Evolutionary conservation across 2,113 vertebrate genomes (phyloP).

Genomic region (Empidonax traillii): DNA sequence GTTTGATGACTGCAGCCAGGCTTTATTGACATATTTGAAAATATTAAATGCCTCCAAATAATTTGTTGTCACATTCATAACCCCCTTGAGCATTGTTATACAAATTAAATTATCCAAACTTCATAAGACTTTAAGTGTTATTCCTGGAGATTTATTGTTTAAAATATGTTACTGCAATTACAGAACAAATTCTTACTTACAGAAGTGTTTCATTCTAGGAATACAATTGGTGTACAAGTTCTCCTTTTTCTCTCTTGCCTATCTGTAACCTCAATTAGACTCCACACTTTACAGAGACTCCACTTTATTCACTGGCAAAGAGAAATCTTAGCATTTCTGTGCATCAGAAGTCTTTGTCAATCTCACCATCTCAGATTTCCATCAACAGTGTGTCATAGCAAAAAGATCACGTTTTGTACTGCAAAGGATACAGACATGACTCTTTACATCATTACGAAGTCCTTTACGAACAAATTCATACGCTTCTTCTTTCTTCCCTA

Average conservation of each 20-base stretch:
- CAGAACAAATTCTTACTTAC: neutral
- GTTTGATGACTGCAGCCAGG: neutral
- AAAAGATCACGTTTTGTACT: neutral
- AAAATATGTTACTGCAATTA: neutral
- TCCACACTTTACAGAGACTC: neutral
- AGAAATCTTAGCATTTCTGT: neutral
- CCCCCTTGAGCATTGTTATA: neutral
- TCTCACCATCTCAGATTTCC: neutral
- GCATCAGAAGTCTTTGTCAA: neutral
- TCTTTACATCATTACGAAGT: constrained; percentile 81
- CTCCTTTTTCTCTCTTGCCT: neutral
- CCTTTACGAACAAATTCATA: constrained; percentile 82
- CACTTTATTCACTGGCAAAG: neutral
- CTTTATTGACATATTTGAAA: neutral
- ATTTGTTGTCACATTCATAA: neutral
- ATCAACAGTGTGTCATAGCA: accelerated
- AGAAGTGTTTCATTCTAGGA: neutral
- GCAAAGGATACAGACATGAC: constrained; percentile 83
- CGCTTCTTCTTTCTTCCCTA: constrained; percentile 81
- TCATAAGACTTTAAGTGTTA: neutral
- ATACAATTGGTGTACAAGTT: neutral
- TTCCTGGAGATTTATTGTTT: neutral
- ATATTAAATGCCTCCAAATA: neutral
- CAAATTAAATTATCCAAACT: neutral
- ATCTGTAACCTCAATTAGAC: neutral